Percentiles rank a stretch among this genome's conserved stretches.
Conservation (phyloP, 2,888 invertebrate genomes). For the Coleophora flavipennella region DNA sequence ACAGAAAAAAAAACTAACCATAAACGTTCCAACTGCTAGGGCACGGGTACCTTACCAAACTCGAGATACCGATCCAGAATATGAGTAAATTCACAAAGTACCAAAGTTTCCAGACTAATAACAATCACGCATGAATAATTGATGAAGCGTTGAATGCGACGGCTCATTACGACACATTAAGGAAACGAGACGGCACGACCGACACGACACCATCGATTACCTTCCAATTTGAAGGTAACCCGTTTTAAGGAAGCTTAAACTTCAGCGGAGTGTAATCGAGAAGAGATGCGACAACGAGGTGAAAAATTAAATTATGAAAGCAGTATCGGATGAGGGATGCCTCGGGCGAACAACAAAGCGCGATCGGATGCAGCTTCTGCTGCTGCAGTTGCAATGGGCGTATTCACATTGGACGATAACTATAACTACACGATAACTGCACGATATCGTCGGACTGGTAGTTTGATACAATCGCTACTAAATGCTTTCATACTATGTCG, state of each 20-base stretch:
- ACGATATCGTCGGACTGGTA: no score
- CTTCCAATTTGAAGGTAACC: conserved; percentile 30
- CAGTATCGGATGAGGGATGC: conserved; percentile 4
- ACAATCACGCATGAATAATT: conserved; percentile 45
- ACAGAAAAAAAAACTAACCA: no score
- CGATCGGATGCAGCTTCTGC: conserved; percentile 26
- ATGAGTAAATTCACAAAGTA: no score
- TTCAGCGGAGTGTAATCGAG: conserved; percentile 6
- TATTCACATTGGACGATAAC: no score
- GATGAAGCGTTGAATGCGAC: conserved; percentile 40
- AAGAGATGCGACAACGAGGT: neutral
- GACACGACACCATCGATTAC: conserved; percentile 31
- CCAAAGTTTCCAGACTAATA: conserved; percentile 24
- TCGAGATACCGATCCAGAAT: no score
- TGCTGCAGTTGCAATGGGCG: no score
- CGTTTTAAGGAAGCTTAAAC: no score
- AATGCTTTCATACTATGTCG: no score
- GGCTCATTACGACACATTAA: conserved; percentile 44
- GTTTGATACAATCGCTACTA: no score
- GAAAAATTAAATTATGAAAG: neutral
- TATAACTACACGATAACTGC: no score
- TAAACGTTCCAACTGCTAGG: no score
- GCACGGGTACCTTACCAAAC: no score
- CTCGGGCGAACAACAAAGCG: conserved; percentile 20
- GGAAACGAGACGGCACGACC: conserved; percentile 29